A percentile compares a stretch with the other conserved stretches of the same genome.
Conservation (phyloP, 1,140 invertebrate species). For the Hycleus phaleratus region DNA sequence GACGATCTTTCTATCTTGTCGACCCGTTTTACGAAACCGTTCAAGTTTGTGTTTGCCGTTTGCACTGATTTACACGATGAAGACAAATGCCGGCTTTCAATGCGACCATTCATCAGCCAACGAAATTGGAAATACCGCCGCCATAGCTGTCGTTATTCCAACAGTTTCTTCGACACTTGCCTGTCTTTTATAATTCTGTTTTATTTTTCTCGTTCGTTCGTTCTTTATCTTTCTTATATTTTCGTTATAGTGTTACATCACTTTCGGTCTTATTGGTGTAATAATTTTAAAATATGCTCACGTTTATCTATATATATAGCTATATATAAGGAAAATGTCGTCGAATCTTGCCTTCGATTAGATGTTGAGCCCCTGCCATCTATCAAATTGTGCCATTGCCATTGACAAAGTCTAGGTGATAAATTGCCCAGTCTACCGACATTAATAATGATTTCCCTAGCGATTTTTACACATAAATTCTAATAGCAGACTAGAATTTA, state of each 20-base stretch:
- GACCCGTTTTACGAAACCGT: slow-evolving; percentile 28
- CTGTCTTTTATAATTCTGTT: background rate
- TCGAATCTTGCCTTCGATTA: background rate
- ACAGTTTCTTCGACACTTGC: background rate
- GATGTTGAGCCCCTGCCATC: slow-evolving; percentile 1
- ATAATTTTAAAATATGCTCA: background rate
- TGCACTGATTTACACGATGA: slow-evolving; percentile 36
- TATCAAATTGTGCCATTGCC: background rate
- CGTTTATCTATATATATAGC: background rate
- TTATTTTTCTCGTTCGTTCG: background rate
- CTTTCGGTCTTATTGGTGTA: background rate
- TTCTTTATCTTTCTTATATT: no score
- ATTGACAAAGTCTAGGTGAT: slow-evolving; percentile 8
- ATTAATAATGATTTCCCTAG: slow-evolving; percentile 16
- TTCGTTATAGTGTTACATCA: no score
- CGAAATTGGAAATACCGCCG: slow-evolving; percentile 9
- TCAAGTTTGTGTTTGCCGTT: slow-evolving; percentile 35
- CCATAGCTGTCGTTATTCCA: background rate
- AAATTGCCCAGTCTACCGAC: slow-evolving; percentile 8
- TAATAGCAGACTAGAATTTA: slow-evolving; percentile 12
- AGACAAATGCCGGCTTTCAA: slow-evolving; percentile 20
- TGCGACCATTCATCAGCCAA: slow-evolving; percentile 10
- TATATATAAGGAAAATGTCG: background rate
- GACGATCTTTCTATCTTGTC: slow-evolving; percentile 35
- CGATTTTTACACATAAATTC: slow-evolving; percentile 16